These are phyloP conservation scores for Crypturellus tataupa DNA, from an alignment of 2,797 vertebrate species.

Conservation along the genomic window DNA sequence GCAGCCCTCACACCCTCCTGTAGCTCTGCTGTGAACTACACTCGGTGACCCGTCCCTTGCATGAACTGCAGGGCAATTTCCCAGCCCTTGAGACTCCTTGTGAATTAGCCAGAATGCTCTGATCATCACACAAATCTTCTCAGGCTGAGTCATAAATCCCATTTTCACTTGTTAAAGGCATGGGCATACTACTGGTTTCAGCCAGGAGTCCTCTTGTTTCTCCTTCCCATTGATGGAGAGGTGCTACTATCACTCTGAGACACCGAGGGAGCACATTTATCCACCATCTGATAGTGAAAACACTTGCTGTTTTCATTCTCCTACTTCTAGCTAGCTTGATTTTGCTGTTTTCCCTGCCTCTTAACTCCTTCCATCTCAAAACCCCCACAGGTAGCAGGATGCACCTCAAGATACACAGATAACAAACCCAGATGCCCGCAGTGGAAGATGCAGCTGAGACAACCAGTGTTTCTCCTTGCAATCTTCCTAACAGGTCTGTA, in stretches of 20 bases:
- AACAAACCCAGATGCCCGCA: not conserved
- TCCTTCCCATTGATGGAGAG: not conserved
- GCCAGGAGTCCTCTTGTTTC: not conserved
- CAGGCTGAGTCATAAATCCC: not conserved
- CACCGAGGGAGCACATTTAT: not conserved
- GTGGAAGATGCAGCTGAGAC: not conserved
- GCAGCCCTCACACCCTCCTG: rapidly evolving
- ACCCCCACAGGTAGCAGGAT: not conserved
- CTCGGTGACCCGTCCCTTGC: rapidly evolving
- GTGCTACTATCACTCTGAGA: not conserved
- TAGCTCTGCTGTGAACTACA: not conserved
- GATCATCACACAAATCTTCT: not conserved
- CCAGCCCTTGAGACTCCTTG: not conserved
- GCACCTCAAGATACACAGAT: not conserved
- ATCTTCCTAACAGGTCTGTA: not conserved
- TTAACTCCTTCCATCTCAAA: not conserved
- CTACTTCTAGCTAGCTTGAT: not conserved
- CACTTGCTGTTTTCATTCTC: not conserved
- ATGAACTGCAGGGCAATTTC: not conserved
- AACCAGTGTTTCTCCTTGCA: not conserved
- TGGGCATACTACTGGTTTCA: not conserved
- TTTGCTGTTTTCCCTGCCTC: not conserved
- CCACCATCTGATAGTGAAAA: not conserved
- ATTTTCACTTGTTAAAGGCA: not conserved
- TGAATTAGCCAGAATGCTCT: not conserved